Evolutionary conservation across 2,797 vertebrate genomes (phyloP).

Genomic region (Crocodylus rhombifer): DNA sequence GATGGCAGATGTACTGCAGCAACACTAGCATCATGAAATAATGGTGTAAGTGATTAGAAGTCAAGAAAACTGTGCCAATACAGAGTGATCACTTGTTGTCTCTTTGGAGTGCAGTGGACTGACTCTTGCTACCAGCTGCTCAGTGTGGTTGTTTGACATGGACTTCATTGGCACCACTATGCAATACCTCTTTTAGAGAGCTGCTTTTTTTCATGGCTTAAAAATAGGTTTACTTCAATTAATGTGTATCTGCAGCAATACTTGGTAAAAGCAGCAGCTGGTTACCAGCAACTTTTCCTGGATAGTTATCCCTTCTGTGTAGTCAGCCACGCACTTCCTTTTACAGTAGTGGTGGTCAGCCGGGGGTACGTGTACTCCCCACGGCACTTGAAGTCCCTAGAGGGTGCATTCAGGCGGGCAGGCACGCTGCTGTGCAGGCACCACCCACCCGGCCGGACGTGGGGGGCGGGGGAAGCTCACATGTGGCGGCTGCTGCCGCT

Average conservation of each 20-base stretch:
- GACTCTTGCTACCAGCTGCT: neutral
- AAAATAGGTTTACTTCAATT: neutral
- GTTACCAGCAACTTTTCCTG: no score
- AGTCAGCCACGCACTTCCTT: no score
- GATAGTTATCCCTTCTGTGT: no score
- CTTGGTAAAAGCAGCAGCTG: no score
- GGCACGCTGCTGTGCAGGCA: no score
- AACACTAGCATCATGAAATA: neutral
- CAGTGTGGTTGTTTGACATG: slow-evolving; percentile 11
- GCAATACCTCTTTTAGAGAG: neutral
- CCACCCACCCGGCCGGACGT: no score
- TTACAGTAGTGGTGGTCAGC: no score
- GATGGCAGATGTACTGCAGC: neutral
- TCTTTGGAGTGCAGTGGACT: neutral
- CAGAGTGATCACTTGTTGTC: neutral
- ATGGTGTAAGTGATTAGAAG: neutral
- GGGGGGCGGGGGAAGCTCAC: no score
- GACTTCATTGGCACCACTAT: neutral
- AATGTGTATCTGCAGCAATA: neutral
- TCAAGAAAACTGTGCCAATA: neutral
- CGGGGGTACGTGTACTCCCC: no score
- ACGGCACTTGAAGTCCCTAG: no score
- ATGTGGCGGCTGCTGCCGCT: no score
- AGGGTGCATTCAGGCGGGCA: no score
- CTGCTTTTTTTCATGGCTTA: neutral